A percentile compares a stretch with the other conserved stretches of the same genome.
Evolutionary conservation across 2,888 invertebrate species (phyloP).

Genomic region (Patella pellucida): DNA sequence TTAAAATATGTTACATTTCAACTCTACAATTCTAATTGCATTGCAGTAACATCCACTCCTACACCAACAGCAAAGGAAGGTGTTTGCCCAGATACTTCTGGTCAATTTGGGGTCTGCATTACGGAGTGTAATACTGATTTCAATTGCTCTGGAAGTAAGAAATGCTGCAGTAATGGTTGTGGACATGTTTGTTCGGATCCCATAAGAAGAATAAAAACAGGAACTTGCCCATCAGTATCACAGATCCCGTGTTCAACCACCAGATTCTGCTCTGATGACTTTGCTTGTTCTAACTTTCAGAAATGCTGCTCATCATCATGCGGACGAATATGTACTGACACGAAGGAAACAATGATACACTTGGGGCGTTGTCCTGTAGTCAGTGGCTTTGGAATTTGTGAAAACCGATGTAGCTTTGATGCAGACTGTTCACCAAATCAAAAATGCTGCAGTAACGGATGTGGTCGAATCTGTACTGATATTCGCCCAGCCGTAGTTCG

Average conservation of each 20-base stretch:
- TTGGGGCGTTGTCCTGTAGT: neutral
- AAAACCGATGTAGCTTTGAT: neutral
- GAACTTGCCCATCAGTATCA: neutral
- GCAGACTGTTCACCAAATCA: neutral
- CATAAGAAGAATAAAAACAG: neutral
- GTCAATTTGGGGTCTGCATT: neutral
- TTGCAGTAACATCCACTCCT: neutral
- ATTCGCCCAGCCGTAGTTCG: neutral
- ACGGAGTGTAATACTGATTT: neutral
- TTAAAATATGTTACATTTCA: too few relatives aligned
- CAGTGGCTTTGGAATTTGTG: neutral
- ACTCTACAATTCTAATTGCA: too few relatives aligned
- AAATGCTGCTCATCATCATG: neutral
- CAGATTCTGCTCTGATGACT: neutral
- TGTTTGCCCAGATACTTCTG: neutral
- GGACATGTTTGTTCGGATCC: neutral
- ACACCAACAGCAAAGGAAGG: neutral
- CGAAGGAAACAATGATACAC: neutral
- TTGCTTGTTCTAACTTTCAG: neutral
- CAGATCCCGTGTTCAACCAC: neutral
- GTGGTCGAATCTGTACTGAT: neutral
- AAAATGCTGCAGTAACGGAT: slow-evolving; percentile 2
- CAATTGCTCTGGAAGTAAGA: neutral
- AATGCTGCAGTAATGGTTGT: neutral
- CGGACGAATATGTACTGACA: neutral